Evolutionary conservation across 1,140 invertebrate genomes (phyloP).

Genomic region (Monochamus saltuarius): DNA sequence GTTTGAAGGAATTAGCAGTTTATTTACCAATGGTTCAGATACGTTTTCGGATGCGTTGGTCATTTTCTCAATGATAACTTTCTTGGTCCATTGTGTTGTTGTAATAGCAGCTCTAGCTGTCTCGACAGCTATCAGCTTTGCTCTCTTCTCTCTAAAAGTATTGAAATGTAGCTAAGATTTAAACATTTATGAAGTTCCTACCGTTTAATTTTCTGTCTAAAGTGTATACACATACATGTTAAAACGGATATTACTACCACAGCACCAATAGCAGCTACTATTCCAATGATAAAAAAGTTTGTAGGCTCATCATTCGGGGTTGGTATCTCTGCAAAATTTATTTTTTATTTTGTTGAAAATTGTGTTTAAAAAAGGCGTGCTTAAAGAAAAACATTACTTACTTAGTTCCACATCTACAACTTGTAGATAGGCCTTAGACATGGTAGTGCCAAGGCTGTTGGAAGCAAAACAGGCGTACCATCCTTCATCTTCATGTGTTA

Average conservation of each 20-base stretch:
- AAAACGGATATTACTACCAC: conserved; percentile 24
- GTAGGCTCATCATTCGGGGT: too few relatives aligned
- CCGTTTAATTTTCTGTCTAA: conserved; percentile 34
- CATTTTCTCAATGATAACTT: conserved; percentile 81
- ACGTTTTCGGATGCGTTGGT: conserved; percentile 58
- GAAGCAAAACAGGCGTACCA: conserved; percentile 91
- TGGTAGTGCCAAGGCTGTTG: conserved; percentile 76
- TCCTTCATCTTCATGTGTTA: conserved; percentile 83
- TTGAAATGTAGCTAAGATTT: too few relatives aligned
- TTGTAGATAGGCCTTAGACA: conserved; percentile 78
- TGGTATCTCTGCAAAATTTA: conserved; percentile 38
- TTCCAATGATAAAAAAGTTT: too few relatives aligned
- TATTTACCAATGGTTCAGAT: conserved; percentile 64
- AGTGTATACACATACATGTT: conserved; percentile 31
- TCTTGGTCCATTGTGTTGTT: conserved; percentile 80
- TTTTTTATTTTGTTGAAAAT: conserved; percentile 76
- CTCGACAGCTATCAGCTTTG: conserved; percentile 76
- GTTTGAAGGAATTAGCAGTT: neutral
- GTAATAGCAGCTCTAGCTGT: conserved; percentile 72
- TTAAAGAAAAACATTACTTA: too few relatives aligned
- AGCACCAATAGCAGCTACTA: conserved; percentile 5
- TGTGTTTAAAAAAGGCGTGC: too few relatives aligned
- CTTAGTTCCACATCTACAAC: conserved; percentile 65
- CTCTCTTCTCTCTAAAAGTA: conserved; percentile 63
- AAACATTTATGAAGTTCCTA: conserved; percentile 5